phyloP scores from a whole-genome alignment of 2,797 vertebrate species.

The Myotis daubentonii region DNA sequence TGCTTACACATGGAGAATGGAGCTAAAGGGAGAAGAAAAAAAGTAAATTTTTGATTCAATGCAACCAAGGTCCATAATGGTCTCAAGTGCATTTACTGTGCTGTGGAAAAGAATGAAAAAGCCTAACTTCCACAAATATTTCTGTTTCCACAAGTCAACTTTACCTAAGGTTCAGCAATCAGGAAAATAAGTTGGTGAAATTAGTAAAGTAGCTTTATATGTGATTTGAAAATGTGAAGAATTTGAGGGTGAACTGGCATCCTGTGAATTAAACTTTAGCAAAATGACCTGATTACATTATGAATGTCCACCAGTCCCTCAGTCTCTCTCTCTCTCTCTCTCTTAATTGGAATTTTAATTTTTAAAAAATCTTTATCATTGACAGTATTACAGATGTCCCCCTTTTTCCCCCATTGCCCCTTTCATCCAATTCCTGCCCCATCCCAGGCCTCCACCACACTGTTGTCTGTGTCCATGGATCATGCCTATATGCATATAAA shows the following conservation, averaged over 20 bases:
- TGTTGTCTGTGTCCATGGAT: too few species aligned
- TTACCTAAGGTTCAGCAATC: background rate
- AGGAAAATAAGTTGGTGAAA: background rate
- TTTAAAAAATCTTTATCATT: too few species aligned
- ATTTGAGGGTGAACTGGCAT: background rate
- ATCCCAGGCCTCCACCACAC: too few species aligned
- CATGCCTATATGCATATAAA: too few species aligned
- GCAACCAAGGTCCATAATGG: background rate
- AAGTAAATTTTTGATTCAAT: constrained; percentile 9
- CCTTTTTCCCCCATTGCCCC: too few species aligned
- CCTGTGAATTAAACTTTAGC: background rate
- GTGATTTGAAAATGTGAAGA: background rate
- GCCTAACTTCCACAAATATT: background rate
- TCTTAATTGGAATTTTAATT: too few species aligned
- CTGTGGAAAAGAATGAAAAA: background rate
- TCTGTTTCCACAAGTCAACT: background rate
- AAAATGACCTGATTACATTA: background rate
- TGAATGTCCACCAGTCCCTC: background rate
- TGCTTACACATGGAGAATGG: background rate
- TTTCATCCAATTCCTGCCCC: too few species aligned
- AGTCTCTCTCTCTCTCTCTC: background rate
- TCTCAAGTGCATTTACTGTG: background rate
- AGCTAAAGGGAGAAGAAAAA: background rate
- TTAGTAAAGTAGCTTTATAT: background rate
- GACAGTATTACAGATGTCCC: too few species aligned